Percentiles rank a stretch among this genome's conserved stretches.
Conservation (phyloP, 2,797 vertebrate genomes). For the Saxicola maurus region DNA sequence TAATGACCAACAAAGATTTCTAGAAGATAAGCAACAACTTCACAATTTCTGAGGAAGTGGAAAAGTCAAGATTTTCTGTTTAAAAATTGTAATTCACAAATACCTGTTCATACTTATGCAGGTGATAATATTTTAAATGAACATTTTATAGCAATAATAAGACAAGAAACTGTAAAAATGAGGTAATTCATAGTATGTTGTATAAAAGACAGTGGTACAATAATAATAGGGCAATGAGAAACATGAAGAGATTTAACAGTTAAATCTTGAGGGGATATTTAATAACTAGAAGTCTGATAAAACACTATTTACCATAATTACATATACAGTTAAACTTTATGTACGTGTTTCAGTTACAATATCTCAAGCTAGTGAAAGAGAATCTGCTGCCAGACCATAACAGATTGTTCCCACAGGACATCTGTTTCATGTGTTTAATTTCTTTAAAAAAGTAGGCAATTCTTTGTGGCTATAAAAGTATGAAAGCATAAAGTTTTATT, state of each 20-base stretch:
- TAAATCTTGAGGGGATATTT: constrained; percentile 62
- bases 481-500: constrained; percentile 44
- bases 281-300: constrained; percentile 63
- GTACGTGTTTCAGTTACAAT: constrained; percentile 35
- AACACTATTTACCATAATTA: constrained; percentile 67
- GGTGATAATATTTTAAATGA: constrained; percentile 2
- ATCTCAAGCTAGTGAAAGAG: constrained; percentile 49
- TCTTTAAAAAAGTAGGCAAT: constrained; percentile 60
- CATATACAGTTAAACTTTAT: constrained; percentile 59
- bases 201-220: not conserved
- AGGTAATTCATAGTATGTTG: not conserved
- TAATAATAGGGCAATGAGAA: not conserved
- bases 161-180: constrained; percentile 38
- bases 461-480: constrained; percentile 47
- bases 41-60: not conserved
- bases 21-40: not conserved
- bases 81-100: constrained; percentile 43
- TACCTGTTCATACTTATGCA: constrained; percentile 29
- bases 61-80: constrained; percentile 7
- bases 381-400: constrained; percentile 54
- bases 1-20: not conserved
- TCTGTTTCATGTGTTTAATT: constrained; percentile 52
- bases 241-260: constrained; percentile 25
- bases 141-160: constrained; percentile 33
- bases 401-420: constrained; percentile 56